These are phyloP conservation scores for Heliocidaris erythrogramma DNA, from an alignment of 35 echinoderm and acorn worm species.

Conservation along the genomic window DNA sequence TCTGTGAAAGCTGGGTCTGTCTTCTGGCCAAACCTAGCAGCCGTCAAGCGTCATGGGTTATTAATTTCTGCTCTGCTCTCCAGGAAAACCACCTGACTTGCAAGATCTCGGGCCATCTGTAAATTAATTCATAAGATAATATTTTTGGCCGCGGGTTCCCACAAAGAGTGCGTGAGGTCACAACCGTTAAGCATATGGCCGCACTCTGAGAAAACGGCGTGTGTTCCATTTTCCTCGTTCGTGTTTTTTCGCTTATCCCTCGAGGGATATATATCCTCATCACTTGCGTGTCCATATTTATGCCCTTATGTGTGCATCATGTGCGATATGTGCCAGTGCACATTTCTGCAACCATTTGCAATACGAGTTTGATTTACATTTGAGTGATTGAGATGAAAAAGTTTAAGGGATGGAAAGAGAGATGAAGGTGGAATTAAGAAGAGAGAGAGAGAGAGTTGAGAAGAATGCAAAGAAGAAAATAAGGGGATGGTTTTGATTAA, in stretches of 20 bases:
- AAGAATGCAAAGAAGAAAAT: not conserved
- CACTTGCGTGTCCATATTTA: not conserved
- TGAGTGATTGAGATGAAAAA: not conserved
- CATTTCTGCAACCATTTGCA: not conserved
- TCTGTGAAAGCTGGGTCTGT: not conserved
- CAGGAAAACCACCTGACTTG: constrained; percentile 24
- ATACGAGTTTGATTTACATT: not conserved
- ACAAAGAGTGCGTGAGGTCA: constrained; percentile 8
- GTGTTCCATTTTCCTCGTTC: not conserved
- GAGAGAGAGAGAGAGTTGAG: not conserved
- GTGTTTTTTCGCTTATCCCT: not conserved
- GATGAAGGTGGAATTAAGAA: not conserved
- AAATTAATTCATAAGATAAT: constrained; percentile 39
- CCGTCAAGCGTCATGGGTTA: constrained; percentile 25
- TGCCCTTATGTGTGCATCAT: not conserved
- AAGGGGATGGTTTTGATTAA: not conserved
- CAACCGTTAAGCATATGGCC: not conserved
- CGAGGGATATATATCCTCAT: not conserved
- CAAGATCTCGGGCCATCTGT: constrained; percentile 18
- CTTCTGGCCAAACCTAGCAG: not conserved
- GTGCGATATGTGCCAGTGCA: not conserved
- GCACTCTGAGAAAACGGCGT: not conserved
- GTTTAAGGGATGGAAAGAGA: not conserved
- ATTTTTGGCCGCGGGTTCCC: not conserved
- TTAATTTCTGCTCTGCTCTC: constrained; percentile 8